These are phyloP conservation scores for Ladona fulva DNA, from an alignment of 1,140 invertebrate species.

Conservation along the genomic window DNA sequence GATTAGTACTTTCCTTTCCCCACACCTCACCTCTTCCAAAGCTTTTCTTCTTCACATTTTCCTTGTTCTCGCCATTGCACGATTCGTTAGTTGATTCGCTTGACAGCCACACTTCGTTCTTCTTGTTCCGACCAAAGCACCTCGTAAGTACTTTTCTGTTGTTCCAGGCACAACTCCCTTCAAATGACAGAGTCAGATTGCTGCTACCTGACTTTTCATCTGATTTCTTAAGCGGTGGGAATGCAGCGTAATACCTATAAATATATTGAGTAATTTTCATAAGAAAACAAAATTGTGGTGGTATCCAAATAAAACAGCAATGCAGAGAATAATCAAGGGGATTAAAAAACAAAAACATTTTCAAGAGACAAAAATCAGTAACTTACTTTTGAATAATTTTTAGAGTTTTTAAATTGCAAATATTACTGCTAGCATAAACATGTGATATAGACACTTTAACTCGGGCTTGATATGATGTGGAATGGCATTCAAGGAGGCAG, in stretches of 20 bases:
- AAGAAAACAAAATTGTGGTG: no score
- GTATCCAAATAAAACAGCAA: no score
- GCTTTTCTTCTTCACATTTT: slow-evolving; percentile 19
- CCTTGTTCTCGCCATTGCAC: slow-evolving; percentile 23
- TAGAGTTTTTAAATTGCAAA: no score
- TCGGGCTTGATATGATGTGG: no score
- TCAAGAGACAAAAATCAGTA: no score
- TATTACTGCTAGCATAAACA: no score
- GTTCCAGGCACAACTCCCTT: slow-evolving; percentile 19
- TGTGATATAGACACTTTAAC: no score
- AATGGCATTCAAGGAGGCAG: no score
- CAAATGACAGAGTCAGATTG: slow-evolving; percentile 11
- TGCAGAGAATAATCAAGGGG: no score
- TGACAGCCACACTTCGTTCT: slow-evolving; percentile 18
- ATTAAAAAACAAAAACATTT: no score
- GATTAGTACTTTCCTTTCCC: slow-evolving; percentile 15
- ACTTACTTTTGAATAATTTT: neutral
- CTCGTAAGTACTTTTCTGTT: slow-evolving; percentile 19
- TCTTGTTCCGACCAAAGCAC: slow-evolving; percentile 22
- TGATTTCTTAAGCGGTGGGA: slow-evolving; percentile 24
- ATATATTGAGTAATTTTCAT: no score
- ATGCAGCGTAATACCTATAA: slow-evolving; percentile 25
- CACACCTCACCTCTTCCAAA: neutral
- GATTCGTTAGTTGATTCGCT: slow-evolving; percentile 15
- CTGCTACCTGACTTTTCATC: slow-evolving; percentile 12